Percentiles rank a stretch among this genome's conserved stretches.
phyloP scores from a whole-genome alignment of 1,140 invertebrate genomes.

The Andrena cerasifolii region DNA sequence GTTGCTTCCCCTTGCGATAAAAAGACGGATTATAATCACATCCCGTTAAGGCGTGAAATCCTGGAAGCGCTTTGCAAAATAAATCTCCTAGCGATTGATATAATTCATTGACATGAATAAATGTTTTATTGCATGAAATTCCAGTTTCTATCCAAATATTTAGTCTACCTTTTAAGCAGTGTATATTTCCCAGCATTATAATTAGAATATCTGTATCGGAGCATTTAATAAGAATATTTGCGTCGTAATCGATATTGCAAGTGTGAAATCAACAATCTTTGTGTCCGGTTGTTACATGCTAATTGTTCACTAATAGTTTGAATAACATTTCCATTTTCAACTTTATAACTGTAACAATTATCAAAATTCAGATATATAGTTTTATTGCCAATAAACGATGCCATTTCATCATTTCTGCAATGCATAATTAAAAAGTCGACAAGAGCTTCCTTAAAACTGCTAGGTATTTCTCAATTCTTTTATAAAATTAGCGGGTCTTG shows the following conservation, averaged over 20 bases:
- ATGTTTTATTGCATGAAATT: slow-evolving; percentile 18
- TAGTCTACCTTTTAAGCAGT: background rate
- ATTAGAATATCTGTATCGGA: too few species aligned
- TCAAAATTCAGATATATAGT: too few species aligned
- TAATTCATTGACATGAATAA: slow-evolving; percentile 51
- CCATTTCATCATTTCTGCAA: too few species aligned
- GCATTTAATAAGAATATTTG: too few species aligned
- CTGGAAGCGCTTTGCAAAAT: slow-evolving; percentile 56
- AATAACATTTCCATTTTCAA: too few species aligned
- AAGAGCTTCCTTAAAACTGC: slow-evolving; percentile 71
- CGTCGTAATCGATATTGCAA: too few species aligned
- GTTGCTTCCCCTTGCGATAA: slow-evolving; percentile 27
- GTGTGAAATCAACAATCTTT: too few species aligned
- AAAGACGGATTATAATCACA: slow-evolving; percentile 55
- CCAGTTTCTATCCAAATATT: slow-evolving; percentile 42
- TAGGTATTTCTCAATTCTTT: slow-evolving; percentile 70
- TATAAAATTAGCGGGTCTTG: slow-evolving; percentile 60
- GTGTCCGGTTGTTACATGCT: too few species aligned
- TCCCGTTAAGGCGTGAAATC: slow-evolving; percentile 65
- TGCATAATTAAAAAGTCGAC: slow-evolving; percentile 68
- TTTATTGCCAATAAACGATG: too few species aligned
- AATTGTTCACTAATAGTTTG: too few species aligned
- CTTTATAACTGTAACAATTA: too few species aligned
- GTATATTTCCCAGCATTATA: too few species aligned
- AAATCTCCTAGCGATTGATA: slow-evolving; percentile 43